These are phyloP conservation scores for Glareola pratincola DNA, from an alignment of 2,113 vertebrate species.

Conservation along the genomic window DNA sequence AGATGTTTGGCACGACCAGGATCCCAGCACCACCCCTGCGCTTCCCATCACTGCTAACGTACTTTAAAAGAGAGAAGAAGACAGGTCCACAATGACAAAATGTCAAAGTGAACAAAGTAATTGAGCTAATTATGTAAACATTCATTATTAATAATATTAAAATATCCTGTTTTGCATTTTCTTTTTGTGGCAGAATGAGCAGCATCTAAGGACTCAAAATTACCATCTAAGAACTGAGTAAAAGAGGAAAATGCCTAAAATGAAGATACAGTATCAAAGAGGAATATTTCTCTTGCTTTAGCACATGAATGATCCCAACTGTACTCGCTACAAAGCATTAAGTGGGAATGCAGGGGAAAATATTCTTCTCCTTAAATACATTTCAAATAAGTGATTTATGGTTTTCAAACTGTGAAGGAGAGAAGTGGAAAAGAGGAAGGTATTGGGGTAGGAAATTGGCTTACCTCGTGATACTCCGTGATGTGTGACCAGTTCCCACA, in stretches of 20 bases:
- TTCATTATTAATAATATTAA: slow-evolving; percentile 40
- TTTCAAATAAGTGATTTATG: slow-evolving; percentile 39
- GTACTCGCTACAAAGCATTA: slow-evolving; percentile 2
- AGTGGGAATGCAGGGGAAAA: slow-evolving; percentile 18
- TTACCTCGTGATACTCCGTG: neutral
- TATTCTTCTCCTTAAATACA: slow-evolving; percentile 39
- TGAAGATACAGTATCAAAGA: slow-evolving; percentile 2
- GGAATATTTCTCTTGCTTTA: slow-evolving; percentile 36
- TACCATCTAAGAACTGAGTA: neutral
- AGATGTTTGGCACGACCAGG: neutral
- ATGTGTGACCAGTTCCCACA: slow-evolving; percentile 8
- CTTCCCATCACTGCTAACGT: slow-evolving; percentile 51
- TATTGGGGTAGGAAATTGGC: slow-evolving; percentile 44
- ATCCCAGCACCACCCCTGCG: slow-evolving; percentile 52
- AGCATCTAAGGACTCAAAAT: slow-evolving; percentile 19
- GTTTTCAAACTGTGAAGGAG: slow-evolving; percentile 37
- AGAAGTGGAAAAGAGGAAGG: slow-evolving; percentile 35
- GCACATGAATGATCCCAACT: slow-evolving; percentile 42
- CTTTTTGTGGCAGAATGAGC: slow-evolving; percentile 32
- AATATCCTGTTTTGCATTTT: slow-evolving; percentile 53
- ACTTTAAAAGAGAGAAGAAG: slow-evolving; percentile 58
- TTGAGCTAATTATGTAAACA: slow-evolving; percentile 55
- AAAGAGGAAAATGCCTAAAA: slow-evolving; percentile 26
- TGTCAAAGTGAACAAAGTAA: slow-evolving; percentile 67
- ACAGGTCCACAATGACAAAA: slow-evolving; percentile 62